These are phyloP conservation scores for Formica exsecta DNA, from an alignment of 1,140 invertebrate genomes.

Conservation along the genomic window DNA sequence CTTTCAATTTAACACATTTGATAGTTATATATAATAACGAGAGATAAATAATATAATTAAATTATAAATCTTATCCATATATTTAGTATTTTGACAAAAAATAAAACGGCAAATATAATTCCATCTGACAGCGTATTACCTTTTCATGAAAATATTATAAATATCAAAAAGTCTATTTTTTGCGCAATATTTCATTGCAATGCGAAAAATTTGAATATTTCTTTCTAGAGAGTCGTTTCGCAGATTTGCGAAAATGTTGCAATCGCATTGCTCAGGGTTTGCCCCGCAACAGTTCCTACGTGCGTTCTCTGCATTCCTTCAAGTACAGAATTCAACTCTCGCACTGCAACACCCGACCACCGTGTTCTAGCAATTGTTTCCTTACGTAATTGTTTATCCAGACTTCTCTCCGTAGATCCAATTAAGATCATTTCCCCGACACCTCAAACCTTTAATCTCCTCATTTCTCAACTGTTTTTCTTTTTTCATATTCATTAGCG, in stretches of 20 bases:
- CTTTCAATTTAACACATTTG: too few species aligned
- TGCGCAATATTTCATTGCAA: neutral
- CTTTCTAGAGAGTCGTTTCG: neutral
- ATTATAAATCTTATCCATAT: neutral
- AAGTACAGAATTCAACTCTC: constrained; percentile 19
- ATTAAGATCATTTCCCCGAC: constrained; percentile 1
- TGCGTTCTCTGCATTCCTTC: constrained; percentile 1
- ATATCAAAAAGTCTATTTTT: neutral
- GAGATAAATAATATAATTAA: neutral
- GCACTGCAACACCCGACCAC: neutral
- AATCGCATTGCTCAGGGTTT: neutral
- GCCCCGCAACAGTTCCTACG: neutral
- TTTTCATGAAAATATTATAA: neutral
- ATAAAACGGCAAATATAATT: neutral
- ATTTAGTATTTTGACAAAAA: neutral
- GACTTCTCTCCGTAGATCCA: constrained; percentile 13
- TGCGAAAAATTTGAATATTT: neutral
- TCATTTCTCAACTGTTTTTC: neutral
- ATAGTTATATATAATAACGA: neutral
- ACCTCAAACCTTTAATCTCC: neutral
- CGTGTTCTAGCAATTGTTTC: constrained; percentile 8
- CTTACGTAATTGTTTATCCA: constrained; percentile 26
- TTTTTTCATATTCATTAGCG: neutral
- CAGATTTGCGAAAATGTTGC: constrained; percentile 16
- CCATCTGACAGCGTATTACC: neutral